Evolutionary conservation across 2,888 invertebrate genomes (phyloP), one percentile per base, ranked within the genome.

Genomic region (Watsonalla binaria): DNA sequence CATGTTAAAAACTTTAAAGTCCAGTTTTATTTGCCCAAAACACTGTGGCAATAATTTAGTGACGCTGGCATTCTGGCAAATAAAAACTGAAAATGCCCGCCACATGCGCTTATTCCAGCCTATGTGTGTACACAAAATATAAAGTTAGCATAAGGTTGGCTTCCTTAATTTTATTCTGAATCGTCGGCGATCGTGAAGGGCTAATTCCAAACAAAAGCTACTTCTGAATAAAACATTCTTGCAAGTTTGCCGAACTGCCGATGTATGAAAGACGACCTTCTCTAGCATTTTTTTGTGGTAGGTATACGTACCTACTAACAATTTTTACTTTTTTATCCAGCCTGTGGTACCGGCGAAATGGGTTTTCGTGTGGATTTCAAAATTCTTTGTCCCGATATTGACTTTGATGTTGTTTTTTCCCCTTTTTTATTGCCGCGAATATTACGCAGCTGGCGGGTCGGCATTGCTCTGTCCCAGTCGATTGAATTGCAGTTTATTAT

Each of bases 21-120:
- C 63, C 68, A 71, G 72, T 70, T 74, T 74, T 74, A 68, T 75
- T 74, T 67, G 59, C 58, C n/a, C 61, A 70, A 76, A 74, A 76
- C 75, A 74, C 73, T 66, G 72, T 67, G 60, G 77, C 73, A 76
- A 78, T 78, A 78, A 76, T 78, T 78, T 75, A 76, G 69, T 62
- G 52, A 54, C 56, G 54, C 58, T 57, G 66, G 63, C 65, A 67
- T 62, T 54, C 60, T 59, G 51, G 60, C 61, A 58, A 64, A 63
- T 64, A 67, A 66, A 66, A 65, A 55, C 60, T 53, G 51, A 68
- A 64, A 68, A 64, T 63, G 53, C 52, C 39, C 63, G 56, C 56
- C 55, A 48, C 51, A 56, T 49, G 47, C 60, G 62, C 63, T 58
- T 61, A 61, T 62, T 61, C 58, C 62, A 52, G 60, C 59, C 63